Evolutionary conservation across 2,797 vertebrate species (phyloP).

Genomic region (Zenarchopterus dispar): DNA sequence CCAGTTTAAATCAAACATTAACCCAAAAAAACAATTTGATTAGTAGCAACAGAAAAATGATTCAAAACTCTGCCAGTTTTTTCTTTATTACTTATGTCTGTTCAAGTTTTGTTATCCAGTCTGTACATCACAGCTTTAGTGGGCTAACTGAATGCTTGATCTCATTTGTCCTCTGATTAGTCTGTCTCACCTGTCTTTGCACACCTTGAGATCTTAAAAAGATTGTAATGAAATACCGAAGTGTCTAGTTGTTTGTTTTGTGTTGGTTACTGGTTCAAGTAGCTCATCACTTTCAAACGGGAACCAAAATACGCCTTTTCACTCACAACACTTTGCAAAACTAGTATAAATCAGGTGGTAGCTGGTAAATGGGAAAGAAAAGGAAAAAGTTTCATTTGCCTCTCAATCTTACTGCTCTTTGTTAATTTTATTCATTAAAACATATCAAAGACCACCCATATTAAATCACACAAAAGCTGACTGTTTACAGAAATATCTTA

Average conservation of each 20-base stretch:
- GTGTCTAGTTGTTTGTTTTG: background rate
- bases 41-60: constrained; percentile 42
- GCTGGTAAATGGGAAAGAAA: constrained; percentile 20
- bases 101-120: constrained; percentile 26
- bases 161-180: constrained; percentile 20
- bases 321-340: too few relatives aligned
- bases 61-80: constrained; percentile 39
- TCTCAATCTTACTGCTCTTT: constrained; percentile 19
- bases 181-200: background rate
- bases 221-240: background rate
- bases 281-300: too few relatives aligned
- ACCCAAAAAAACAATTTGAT: constrained; percentile 29
- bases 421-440: constrained; percentile 31
- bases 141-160: background rate
- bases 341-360: background rate
- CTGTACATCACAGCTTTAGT: constrained; percentile 18
- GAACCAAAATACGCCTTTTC: too few relatives aligned
- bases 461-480: constrained; percentile 7
- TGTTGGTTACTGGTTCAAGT: too few relatives aligned
- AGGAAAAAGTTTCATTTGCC: constrained; percentile 29
- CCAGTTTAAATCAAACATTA: constrained; percentile 45
- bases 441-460: constrained; percentile 19
- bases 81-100: constrained; percentile 35
- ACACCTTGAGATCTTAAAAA: constrained; percentile 20
- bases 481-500: constrained; percentile 12